Conservation (phyloP, 2,113 vertebrate genomes). For the Melanotaenia duboulayi region DNA sequence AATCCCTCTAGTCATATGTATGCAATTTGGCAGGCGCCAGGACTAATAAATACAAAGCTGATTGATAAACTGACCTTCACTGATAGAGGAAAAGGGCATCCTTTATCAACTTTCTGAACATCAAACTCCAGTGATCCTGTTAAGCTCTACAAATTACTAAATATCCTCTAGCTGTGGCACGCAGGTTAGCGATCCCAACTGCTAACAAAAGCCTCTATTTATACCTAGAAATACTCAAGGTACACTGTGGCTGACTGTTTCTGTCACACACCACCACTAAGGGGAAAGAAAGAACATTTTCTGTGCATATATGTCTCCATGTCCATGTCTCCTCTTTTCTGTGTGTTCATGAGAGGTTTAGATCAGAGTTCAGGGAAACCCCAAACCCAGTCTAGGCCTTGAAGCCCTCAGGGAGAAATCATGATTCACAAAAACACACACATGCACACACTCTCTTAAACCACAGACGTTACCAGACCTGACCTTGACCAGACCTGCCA, state of each 20-base stretch:
- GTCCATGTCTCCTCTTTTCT: slow-evolving; percentile 17
- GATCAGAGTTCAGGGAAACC: slow-evolving; percentile 77
- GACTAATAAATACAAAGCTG: slow-evolving; percentile 27
- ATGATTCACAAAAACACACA: slow-evolving; percentile 40
- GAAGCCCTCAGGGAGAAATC: slow-evolving; percentile 64
- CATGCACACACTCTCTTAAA: slow-evolving; percentile 43
- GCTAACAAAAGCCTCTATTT: slow-evolving; percentile 69
- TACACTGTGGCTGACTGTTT: slow-evolving; percentile 53
- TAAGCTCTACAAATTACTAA: slow-evolving; percentile 44
- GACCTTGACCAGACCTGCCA: slow-evolving; percentile 79
- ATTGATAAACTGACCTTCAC: slow-evolving; percentile 27
- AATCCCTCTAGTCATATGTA: not conserved
- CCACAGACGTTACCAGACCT: slow-evolving; percentile 61
- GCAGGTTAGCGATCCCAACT: slow-evolving; percentile 7
- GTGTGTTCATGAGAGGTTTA: slow-evolving; percentile 56
- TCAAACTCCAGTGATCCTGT: slow-evolving; percentile 49
- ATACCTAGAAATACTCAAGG: slow-evolving; percentile 38
- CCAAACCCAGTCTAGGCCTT: slow-evolving; percentile 53
- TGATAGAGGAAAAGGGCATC: slow-evolving; percentile 8
- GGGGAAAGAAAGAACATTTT: slow-evolving; percentile 58
- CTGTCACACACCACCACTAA: slow-evolving; percentile 20
- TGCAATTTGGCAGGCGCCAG: slow-evolving; percentile 30
- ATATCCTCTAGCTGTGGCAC: slow-evolving; percentile 20
- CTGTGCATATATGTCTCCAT: slow-evolving; percentile 41
- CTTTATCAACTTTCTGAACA: slow-evolving; percentile 23